Percentiles rank a stretch among this genome's conserved stretches.
These are phyloP conservation scores for Eudasyphora cyanicolor DNA, from an alignment of 2,888 invertebrate species.

Conservation along the genomic window DNA sequence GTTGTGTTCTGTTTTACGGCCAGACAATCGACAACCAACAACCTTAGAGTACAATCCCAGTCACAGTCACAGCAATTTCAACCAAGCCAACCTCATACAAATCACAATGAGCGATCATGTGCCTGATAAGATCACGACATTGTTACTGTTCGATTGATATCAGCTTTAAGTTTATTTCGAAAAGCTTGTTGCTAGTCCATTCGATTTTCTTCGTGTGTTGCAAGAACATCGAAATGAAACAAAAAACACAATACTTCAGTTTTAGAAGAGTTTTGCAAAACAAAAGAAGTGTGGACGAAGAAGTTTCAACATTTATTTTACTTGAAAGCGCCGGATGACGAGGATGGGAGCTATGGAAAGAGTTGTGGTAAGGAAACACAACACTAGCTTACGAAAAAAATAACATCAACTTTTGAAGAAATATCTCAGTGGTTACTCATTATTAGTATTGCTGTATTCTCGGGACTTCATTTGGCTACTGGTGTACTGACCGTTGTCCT, in stretches of 20 bases:
- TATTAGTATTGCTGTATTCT: no score
- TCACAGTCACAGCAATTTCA: not conserved
- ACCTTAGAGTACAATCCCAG: not conserved
- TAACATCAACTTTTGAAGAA: no score
- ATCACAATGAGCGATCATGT: slow-evolving; percentile 61
- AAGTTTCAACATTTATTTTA: slow-evolving; percentile 13
- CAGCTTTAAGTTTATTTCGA: slow-evolving; percentile 48
- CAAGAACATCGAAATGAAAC: slow-evolving; percentile 17
- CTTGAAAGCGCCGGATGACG: slow-evolving; percentile 4
- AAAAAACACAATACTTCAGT: not conserved
- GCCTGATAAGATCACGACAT: slow-evolving; percentile 67
- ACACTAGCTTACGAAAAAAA: no score
- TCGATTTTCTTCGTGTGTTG: slow-evolving; percentile 17
- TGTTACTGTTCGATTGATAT: slow-evolving; percentile 64
- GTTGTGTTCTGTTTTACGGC: not conserved
- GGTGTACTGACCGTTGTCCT: no score
- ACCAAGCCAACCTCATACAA: slow-evolving; percentile 42
- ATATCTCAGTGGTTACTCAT: no score
- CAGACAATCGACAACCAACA: not conserved
- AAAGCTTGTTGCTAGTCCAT: slow-evolving; percentile 22
- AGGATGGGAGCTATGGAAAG: not conserved
- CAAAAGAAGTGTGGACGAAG: not conserved
- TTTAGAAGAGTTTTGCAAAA: not conserved
- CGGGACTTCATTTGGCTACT: no score
- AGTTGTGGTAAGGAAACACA: no score